Percentiles rank a stretch among this genome's conserved stretches.
These are phyloP conservation scores for Cephonodes hylas DNA, from an alignment of 2,888 invertebrate genomes.

Conservation along the genomic window DNA sequence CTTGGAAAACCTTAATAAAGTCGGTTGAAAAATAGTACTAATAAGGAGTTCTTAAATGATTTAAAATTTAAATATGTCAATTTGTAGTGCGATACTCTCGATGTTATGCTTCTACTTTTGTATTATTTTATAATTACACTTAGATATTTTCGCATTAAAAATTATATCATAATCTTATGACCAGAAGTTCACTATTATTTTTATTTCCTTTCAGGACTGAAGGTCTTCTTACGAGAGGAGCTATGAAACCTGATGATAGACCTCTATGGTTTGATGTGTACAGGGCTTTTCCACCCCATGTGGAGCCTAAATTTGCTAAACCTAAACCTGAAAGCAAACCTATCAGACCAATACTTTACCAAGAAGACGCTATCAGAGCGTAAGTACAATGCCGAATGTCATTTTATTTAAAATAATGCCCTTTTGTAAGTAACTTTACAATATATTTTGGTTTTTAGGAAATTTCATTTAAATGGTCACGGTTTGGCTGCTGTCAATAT, in stretches of 20 bases:
- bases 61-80: too few relatives aligned
- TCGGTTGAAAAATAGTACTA: too few relatives aligned
- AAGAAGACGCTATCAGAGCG: constrained; percentile 92
- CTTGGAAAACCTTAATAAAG: too few relatives aligned
- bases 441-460: too few relatives aligned
- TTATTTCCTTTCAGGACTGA: constrained; percentile 79
- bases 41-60: too few relatives aligned
- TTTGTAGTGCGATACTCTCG: too few relatives aligned
- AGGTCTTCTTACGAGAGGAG: constrained; percentile 90
- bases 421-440: not conserved
- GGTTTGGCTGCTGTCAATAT: constrained; percentile 80
- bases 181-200: too few relatives aligned
- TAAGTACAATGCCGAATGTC: constrained; percentile 68
- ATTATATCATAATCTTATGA: too few relatives aligned
- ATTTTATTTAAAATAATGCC: not conserved
- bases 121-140: too few relatives aligned
- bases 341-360: constrained; percentile 88
- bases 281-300: constrained; percentile 92
- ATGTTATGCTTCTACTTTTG: too few relatives aligned
- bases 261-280: constrained; percentile 98
- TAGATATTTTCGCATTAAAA: too few relatives aligned
- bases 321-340: constrained; percentile 81
- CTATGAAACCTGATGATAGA: constrained; percentile 89
- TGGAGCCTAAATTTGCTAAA: constrained; percentile 89
- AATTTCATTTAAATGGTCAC: constrained; percentile 83